Evolutionary conservation across 2,113 vertebrate genomes (phyloP), one percentile per base, ranked within the genome.

Genomic region (Campylomormyrus numenius): DNA sequence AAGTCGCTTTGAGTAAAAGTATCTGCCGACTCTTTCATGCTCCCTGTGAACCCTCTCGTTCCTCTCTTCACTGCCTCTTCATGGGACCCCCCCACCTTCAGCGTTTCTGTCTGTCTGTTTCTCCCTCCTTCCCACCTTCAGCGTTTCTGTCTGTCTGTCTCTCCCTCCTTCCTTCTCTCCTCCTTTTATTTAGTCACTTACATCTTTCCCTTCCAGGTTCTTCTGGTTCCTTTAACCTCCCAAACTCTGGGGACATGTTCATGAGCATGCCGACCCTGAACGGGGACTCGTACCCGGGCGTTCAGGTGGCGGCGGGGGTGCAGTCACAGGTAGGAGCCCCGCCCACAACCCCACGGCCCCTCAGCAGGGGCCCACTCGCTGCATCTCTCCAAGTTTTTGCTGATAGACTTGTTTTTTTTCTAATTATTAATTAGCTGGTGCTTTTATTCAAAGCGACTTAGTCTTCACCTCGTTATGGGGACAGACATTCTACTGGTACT

Each of bases 231-330:
- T 99, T 99, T 99, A 99, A 97, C 97, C 97, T 98, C 97, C 98
- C 98, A 97, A 98, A 99, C 97, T 98, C 98, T 96, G 98, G 98
- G 98, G 98, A 99, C 97, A 98, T 99, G 97, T 99, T 98, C 98
- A 98, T 99, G 98, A 98, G 98, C 98, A 98, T 99, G 98, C 98
- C 98, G 97, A 98, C 97, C 98, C 98, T 98, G 97, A 99, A 98
- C 99, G 98, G 98, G 97, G 97, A 98, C 98, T 98, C 97, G 98
- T 99, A 99, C 98, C 98, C 98, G 97, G 98, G 98, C 97, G 97
- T 97, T 97, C 98, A 99, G 98, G 98, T 98, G 96, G 98, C 98
- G 99, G 98, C 98, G 98, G 99, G 98, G 99, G 97, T 99, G 97
- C 98, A 99, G 96, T 99, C 98, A 97, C 98, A 99, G 98, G 98